Base-by-base conservation (phyloP, 2,888 invertebrate genomes). In the Drosophila atroscutellata region DNA sequence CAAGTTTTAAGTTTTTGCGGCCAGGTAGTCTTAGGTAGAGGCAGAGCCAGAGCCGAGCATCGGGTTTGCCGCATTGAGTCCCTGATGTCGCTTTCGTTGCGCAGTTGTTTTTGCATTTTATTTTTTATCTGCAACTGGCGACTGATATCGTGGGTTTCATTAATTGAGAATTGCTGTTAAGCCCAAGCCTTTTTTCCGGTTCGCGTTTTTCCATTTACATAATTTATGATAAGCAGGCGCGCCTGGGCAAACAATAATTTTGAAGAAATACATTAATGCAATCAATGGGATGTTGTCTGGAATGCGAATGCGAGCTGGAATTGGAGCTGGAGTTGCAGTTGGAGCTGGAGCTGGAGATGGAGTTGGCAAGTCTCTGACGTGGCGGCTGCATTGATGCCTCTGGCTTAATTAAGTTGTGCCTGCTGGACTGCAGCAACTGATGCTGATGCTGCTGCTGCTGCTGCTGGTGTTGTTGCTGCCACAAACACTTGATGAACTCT, bases 201-300 rank as follows among this genome's bases (percentile, higher is more conserved):
- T 86, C 77, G 75, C 90, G 81, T 86, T 86, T 88, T 89, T 83
- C 89, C 90, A 92, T 92, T 92, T 91, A 91, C 92, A 92, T 92
- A 92, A 92, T 91, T 92, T 92, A 92, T 91, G 92, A 91, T 91
- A 92, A 91, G 91, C 91, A 89, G 89, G 89, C 91, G 91, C 89
- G 91, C 89, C 83, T 89, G 92, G 82, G 83, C 91, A 91, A 91
- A 91, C 91, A 92, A 91, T 92, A 92, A 91, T 92, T 91, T 92
- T 90, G 90, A 91, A 92, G 92, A 89, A 91, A 90, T 91, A 89
- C 86, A 87, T 87, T 87, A 87, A 87, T 91, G 91, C 90, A 87
- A 87, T 87, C 86, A 87, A 87, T 90, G 86, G 86, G 70, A 80
- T 87, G 78, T 82, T 73, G 74, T 80, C 80, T 59, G 77, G 80